Evolutionary conservation across 2,113 vertebrate species (phyloP).

Genomic region (Macquaria australasica): DNA sequence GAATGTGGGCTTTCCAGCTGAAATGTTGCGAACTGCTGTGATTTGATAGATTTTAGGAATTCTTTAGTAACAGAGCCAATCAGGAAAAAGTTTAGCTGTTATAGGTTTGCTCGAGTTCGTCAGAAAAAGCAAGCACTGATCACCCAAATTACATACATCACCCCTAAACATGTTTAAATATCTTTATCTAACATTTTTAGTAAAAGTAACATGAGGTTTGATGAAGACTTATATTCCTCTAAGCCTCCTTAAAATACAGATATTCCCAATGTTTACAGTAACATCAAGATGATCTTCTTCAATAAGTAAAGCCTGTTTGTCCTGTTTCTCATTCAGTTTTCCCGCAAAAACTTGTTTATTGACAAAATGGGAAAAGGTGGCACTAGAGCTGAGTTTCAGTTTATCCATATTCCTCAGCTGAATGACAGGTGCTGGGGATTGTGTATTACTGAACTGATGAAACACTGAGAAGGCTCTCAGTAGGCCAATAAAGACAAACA

Average conservation of each 20-base stretch:
- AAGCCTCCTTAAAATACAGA: neutral
- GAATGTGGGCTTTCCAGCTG: constrained; percentile 3
- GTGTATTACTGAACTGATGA: constrained; percentile 14
- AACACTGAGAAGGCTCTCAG: neutral
- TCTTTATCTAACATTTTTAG: neutral
- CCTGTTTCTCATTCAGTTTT: constrained; percentile 12
- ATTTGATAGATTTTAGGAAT: neutral
- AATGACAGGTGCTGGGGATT: constrained; percentile 3
- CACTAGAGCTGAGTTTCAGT: constrained; percentile 11
- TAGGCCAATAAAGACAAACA: constrained; percentile 16
- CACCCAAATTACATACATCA: neutral
- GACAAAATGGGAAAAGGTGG: neutral
- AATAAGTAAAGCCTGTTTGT: neutral
- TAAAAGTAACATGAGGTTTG: neutral
- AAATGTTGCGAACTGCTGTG: neutral
- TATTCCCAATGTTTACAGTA: constrained; percentile 13
- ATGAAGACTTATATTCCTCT: neutral
- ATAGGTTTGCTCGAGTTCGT: neutral
- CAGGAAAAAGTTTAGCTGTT: neutral
- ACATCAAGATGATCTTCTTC: neutral
- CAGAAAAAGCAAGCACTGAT: neutral
- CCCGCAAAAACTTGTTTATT: constrained; percentile 28
- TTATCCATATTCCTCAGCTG: constrained; percentile 25
- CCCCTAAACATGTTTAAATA: neutral
- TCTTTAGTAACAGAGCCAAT: neutral